These are phyloP conservation scores for Otus scops DNA, from an alignment of 2,797 vertebrate species.

Conservation along the genomic window DNA sequence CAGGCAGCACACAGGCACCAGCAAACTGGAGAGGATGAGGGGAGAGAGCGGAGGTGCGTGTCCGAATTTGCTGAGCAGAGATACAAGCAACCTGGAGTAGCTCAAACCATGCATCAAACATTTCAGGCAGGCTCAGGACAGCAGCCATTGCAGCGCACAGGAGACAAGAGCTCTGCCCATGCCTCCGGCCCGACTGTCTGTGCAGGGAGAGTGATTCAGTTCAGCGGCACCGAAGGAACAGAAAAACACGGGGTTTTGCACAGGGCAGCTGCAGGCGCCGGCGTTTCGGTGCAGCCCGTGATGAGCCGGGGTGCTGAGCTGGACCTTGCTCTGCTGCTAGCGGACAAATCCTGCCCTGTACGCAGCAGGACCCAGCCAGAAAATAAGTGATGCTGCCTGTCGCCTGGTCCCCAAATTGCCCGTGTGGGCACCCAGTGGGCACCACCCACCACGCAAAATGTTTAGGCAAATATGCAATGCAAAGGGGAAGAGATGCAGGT, in stretches of 20 bases:
- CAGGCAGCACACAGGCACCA: fast-evolving
- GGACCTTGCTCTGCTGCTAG: neutral
- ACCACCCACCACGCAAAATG: neutral
- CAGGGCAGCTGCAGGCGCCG: neutral
- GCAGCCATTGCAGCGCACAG: neutral
- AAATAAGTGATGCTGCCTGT: neutral
- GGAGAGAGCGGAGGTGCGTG: neutral
- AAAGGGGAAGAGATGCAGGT: neutral
- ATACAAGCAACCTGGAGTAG: neutral
- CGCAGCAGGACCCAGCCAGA: neutral
- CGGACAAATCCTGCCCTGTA: neutral
- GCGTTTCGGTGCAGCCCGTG: neutral
- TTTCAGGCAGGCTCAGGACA: neutral
- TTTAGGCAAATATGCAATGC: fast-evolving
- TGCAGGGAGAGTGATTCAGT: fast-evolving
- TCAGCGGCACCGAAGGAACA: neutral
- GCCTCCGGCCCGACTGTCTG: fast-evolving
- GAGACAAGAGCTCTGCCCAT: neutral
- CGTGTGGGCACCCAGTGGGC: neutral
- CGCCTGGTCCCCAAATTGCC: neutral
- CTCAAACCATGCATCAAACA: fast-evolving
- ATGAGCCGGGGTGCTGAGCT: neutral
- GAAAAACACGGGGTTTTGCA: neutral
- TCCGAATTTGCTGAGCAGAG: neutral
- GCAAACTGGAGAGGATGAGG: neutral